Base-by-base conservation (phyloP, 2,888 invertebrate genomes). In the Pseudanteris insignis region DNA sequence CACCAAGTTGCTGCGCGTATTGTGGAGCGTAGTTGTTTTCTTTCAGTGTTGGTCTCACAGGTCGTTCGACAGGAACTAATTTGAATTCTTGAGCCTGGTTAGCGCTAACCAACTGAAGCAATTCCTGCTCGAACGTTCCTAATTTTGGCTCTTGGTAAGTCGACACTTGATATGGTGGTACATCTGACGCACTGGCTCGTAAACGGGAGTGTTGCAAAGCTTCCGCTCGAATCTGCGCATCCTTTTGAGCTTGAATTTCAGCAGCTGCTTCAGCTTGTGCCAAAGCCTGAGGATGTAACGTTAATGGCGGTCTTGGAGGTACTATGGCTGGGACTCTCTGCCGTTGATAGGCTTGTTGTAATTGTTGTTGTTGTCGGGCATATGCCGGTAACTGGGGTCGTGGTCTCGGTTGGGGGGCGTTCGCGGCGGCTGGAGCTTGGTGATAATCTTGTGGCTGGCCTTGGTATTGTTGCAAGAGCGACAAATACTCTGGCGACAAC, bases 1-100 rank as follows among this genome's bases (percentile, higher is more conserved):
- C 63, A 0, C 72, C 36, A 1, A 71, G 53, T 34, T 74, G 73
- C 25, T 75, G 64, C 0, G 70, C 58, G 26, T 75, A 75, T 14
- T 69, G 70, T 0, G 65, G 65, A 0, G 63, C 54, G 18, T 71
- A 70, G 8, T 46, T 61, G 5, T 54, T 37, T 12, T 67, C 68
- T 12, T 70, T 68, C 2, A 65, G 30, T n/a, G n/a, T n/a, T 2
- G 63, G 53, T 11, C 64, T 43, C 21, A 67, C 69, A 0, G 71
- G 63, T 2, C 67, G 69, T 9, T 63, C 66, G 1, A 70, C 69
- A 1, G 70, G 68, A 0, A 68, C 47, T 1, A 73, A 50, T 18
- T 77, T 77, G 47, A 76, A 77, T 21, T 78, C 77, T 33, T 76
- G 77, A 0, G 77, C 77, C 43, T 78, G 77, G 46, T 78, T 78